A percentile compares a stretch with the other conserved stretches of the same genome.
These are phyloP conservation scores for Palythoa heliodiscus DNA, from an alignment of 92 coral and sea anemone species.

Conservation along the genomic window DNA sequence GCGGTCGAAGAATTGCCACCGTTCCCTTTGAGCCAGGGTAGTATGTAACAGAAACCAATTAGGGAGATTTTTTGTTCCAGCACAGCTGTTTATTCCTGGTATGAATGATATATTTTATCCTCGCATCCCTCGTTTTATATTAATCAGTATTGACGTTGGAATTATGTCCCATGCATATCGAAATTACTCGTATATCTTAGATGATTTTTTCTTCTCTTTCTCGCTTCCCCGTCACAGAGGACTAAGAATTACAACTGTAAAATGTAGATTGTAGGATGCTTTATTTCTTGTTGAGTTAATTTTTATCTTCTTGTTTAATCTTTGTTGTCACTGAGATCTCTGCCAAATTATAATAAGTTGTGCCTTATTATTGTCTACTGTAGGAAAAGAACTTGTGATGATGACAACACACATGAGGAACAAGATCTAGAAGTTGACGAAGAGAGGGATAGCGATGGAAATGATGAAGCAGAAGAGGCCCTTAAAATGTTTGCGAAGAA, in stretches of 20 bases:
- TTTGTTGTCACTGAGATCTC: no score
- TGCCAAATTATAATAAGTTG: neutral
- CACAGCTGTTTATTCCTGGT: neutral
- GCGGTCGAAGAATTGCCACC: neutral
- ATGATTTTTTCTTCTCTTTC: neutral
- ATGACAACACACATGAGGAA: constrained; percentile 33
- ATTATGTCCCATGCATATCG: neutral
- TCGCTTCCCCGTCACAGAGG: neutral
- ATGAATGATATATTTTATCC: neutral
- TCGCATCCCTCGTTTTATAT: neutral
- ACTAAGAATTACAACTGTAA: neutral
- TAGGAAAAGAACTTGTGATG: neutral
- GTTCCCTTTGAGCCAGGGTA: neutral
- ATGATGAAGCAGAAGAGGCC: neutral
- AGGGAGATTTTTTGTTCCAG: no score
- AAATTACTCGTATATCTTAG: neutral
- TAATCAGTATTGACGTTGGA: neutral
- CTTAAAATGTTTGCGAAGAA: neutral
- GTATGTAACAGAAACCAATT: neutral
- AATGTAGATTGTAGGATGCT: neutral
- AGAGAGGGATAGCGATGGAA: constrained; percentile 28
- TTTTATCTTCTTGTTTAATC: neutral
- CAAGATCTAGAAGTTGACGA: constrained; percentile 23
- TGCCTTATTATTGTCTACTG: neutral
- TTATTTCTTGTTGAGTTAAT: neutral